A percentile compares a stretch with the other conserved stretches of the same genome.
Evolutionary conservation across 1,140 invertebrate genomes (phyloP).

Genomic region (Sarcophaga peregrina): DNA sequence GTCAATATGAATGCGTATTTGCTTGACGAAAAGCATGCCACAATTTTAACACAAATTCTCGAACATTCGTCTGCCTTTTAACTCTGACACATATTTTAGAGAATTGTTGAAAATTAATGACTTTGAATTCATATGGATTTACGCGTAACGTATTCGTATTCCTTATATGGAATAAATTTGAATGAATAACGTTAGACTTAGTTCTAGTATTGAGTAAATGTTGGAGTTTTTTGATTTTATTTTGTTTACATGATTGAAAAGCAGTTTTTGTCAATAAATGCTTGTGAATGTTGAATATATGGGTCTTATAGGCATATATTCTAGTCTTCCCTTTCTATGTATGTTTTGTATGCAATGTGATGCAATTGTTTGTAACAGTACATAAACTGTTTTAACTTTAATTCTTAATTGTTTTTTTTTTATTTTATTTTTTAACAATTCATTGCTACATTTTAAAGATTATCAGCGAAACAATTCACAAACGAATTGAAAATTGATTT

Average conservation of each 20-base stretch:
- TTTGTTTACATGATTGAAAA: not conserved
- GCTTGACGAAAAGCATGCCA: conserved; percentile 14
- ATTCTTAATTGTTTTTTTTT: not conserved
- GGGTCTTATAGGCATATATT: not conserved
- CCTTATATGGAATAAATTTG: not conserved
- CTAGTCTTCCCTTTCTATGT: not conserved
- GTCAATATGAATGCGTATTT: not conserved
- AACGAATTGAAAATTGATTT: conserved; percentile 6
- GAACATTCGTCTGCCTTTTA: conserved; percentile 38
- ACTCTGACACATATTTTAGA: conserved; percentile 54
- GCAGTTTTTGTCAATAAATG: not conserved
- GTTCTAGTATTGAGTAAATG: not conserved
- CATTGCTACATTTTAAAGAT: not conserved
- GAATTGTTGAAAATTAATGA: conserved; percentile 51
- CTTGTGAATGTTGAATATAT: not conserved
- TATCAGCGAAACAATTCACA: not conserved
- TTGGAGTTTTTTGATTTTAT: not conserved
- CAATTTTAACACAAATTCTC: conserved; percentile 60
- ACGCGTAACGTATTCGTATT: not conserved
- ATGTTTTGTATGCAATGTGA: not conserved
- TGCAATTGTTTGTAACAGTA: not conserved
- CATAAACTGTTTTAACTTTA: not conserved
- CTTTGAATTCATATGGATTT: conserved; percentile 42
- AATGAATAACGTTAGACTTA: not conserved
- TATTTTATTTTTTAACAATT: not conserved